phyloP scores from a whole-genome alignment of 2,113 vertebrate genomes.

The Microtus oregoni region DNA sequence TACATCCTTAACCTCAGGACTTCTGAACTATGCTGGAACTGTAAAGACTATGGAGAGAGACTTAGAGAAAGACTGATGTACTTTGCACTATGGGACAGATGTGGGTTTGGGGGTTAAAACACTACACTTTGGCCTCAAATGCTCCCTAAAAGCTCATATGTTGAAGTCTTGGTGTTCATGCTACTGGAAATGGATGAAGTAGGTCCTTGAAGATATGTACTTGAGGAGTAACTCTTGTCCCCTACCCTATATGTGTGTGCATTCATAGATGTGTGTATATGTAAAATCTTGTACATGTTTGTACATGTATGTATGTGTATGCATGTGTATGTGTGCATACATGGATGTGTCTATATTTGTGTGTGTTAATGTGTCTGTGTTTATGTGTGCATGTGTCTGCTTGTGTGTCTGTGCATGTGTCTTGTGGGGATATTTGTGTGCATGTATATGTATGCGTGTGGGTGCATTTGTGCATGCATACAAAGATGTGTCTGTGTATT shows the following conservation, averaged over 20 bases:
- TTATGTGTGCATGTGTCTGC: neutral
- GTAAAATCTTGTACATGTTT: neutral
- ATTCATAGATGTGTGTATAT: neutral
- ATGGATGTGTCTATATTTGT: neutral
- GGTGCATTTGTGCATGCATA: neutral
- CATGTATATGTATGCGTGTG: neutral
- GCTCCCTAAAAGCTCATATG: neutral
- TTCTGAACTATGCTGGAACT: neutral
- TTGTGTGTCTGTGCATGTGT: neutral
- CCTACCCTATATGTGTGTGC: neutral
- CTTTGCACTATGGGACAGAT: neutral
- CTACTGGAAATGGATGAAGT: neutral
- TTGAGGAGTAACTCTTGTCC: neutral
- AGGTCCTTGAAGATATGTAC: neutral
- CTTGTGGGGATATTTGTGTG: neutral
- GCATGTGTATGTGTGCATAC: neutral
- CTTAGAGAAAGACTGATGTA: neutral
- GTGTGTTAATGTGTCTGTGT: neutral
- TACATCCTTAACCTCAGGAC: neutral
- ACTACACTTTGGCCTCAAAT: neutral
- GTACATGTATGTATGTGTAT: neutral
- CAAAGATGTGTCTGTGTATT: neutral
- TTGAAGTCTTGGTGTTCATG: neutral
- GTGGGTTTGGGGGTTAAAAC: neutral
- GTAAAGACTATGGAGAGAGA: no score